Evolutionary conservation across 2,797 vertebrate species (phyloP).

Genomic region (Gambusia yucatana): DNA sequence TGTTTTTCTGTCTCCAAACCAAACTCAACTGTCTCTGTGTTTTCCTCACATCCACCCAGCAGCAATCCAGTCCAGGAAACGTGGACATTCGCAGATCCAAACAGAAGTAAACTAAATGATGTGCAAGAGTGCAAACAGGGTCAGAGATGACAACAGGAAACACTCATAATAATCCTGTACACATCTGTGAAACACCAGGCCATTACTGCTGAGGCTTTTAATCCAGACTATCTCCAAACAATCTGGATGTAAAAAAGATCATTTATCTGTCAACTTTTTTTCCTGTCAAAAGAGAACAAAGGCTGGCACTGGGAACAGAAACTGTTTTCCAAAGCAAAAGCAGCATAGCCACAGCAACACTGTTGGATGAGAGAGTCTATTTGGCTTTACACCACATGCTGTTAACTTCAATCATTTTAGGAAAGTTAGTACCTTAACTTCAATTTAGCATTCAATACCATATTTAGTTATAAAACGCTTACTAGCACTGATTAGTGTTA

Average conservation of each 20-base stretch:
- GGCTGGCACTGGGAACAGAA: neutral
- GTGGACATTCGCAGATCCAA: constrained; percentile 43
- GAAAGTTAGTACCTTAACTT: neutral
- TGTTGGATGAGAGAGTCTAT: neutral
- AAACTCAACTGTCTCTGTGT: constrained; percentile 28
- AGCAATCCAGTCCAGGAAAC: constrained; percentile 34
- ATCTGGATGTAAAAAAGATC: constrained; percentile 48
- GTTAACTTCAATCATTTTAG: neutral
- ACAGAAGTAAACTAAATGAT: constrained; percentile 32
- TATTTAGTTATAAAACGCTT: neutral
- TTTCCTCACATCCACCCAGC: constrained; percentile 14
- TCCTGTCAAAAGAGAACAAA: constrained; percentile 5
- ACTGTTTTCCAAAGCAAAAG: neutral
- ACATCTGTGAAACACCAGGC: constrained; percentile 52
- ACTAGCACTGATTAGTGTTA: neutral
- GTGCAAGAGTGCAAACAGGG: constrained; percentile 46
- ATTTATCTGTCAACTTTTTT: constrained; percentile 37
- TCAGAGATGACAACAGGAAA: constrained; percentile 44
- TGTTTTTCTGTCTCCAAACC: constrained; percentile 27
- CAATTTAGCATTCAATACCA: neutral
- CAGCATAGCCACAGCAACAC: neutral
- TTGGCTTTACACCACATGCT: neutral
- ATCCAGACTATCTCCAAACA: constrained; percentile 69
- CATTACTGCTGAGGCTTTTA: constrained; percentile 65
- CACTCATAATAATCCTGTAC: constrained; percentile 64